A percentile compares a stretch with the other conserved stretches of the same genome.
phyloP scores from a whole-genome alignment of 2,888 invertebrate genomes.

The Galerucella nymphaeae region DNA sequence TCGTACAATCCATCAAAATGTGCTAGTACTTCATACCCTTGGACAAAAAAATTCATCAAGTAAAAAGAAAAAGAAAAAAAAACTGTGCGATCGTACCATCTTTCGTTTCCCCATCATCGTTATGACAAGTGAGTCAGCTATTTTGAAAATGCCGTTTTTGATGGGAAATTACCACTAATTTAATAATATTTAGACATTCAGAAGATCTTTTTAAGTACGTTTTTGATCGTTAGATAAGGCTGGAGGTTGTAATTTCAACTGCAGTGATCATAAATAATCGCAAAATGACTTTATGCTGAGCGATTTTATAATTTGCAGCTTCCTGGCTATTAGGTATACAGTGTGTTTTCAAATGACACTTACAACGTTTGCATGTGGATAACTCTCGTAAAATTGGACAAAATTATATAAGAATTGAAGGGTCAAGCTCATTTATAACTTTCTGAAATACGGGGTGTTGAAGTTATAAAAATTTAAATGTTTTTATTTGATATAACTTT shows the following conservation, averaged over 20 bases:
- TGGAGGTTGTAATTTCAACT: neutral
- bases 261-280: neutral
- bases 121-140: constrained; percentile 55
- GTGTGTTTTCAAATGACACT: too few relatives aligned
- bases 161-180: constrained; percentile 52
- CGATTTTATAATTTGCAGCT: neutral
- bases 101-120: constrained; percentile 51
- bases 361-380: too few relatives aligned
- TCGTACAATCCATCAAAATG: too few relatives aligned
- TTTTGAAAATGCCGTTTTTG: constrained; percentile 42
- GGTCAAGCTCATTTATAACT: too few relatives aligned
- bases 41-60: constrained; percentile 40
- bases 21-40: neutral
- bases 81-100: constrained; percentile 47
- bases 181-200: constrained; percentile 57
- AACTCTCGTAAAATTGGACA: too few relatives aligned
- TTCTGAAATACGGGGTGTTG: too few relatives aligned
- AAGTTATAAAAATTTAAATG: too few relatives aligned
- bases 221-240: constrained; percentile 22
- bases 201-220: constrained; percentile 39
- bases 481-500: too few relatives aligned
- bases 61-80: constrained; percentile 51
- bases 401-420: too few relatives aligned
- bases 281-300: neutral
- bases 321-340: too few relatives aligned